Conservation (phyloP, 2,888 invertebrate species). For the Psylliodes chrysocephalus region DNA sequence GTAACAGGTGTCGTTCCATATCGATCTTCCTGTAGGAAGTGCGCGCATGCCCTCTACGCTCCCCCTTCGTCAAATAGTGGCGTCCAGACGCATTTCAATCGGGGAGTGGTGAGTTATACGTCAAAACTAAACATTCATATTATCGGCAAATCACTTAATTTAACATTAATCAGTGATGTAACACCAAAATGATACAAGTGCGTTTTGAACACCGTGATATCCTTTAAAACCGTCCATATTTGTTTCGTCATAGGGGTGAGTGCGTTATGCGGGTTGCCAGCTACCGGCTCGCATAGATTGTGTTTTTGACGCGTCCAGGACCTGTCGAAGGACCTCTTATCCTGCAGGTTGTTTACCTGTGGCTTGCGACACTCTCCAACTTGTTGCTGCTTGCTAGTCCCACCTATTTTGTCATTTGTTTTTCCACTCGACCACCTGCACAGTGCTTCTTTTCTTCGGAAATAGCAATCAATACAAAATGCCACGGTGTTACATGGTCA, state of each 20-base stretch:
- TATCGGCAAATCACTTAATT: conserved; percentile 5
- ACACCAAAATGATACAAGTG: conserved; percentile 19
- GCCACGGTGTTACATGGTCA: conserved; percentile 83
- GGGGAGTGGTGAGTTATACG: conserved; percentile 60
- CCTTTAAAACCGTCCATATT: conserved; percentile 42
- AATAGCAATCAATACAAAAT: conserved; percentile 59
- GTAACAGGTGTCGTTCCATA: conserved; percentile 64
- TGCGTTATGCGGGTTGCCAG: conserved; percentile 34
- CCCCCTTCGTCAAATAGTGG: conserved; percentile 52
- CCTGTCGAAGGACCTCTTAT: conserved; percentile 27
- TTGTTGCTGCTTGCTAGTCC: conserved; percentile 60
- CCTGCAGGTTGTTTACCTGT: conserved; percentile 61
- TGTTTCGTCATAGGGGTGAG: conserved; percentile 14
- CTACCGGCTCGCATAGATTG: conserved; percentile 33
- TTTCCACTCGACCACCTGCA: conserved; percentile 60
- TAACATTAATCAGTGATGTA: conserved; percentile 25
- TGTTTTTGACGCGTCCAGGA: conserved; percentile 30
- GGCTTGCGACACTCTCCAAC: conserved; percentile 59
- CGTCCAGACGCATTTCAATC: conserved; percentile 60
- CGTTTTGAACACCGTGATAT: conserved; percentile 25
- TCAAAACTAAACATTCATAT: conserved; percentile 19
- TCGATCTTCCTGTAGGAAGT: conserved; percentile 58
- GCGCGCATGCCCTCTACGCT: conserved; percentile 55
- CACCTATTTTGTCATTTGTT: conserved; percentile 57
- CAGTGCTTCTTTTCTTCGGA: conserved; percentile 1